These are phyloP conservation scores for Adineta ricciae DNA, from an alignment of 2,888 invertebrate genomes.

Conservation along the genomic window DNA sequence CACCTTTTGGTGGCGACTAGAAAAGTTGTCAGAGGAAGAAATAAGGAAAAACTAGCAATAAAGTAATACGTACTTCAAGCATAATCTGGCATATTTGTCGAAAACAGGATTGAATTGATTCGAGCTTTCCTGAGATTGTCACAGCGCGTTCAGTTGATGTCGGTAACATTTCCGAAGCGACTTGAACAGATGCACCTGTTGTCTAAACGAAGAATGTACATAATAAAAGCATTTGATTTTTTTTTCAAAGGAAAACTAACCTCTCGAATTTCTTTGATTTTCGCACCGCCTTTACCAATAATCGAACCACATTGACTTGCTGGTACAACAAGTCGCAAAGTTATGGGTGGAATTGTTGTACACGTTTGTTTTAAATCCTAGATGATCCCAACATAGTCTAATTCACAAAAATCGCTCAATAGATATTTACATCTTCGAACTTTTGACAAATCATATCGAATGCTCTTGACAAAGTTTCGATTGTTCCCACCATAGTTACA, in stretches of 20 bases:
- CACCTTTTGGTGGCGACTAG: conserved; percentile 98
- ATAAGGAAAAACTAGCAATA: not conserved
- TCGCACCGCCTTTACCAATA: conserved; percentile 97
- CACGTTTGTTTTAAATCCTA: conserved; percentile 32
- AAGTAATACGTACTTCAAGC: conserved; percentile 89
- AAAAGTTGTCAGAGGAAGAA: conserved; percentile 35
- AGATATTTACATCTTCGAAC: conserved; percentile 79
- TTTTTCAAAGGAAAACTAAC: conserved; percentile 56
- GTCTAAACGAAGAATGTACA: conserved; percentile 44
- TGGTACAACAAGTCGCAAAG: conserved; percentile 89
- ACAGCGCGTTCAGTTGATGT: conserved; percentile 97
- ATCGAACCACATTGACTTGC: conserved; percentile 98
- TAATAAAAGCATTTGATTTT: not conserved
- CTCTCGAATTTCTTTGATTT: conserved; percentile 98
- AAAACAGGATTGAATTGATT: conserved; percentile 96
- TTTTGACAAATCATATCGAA: conserved; percentile 98
- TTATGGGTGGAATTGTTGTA: conserved; percentile 30
- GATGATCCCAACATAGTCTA: not conserved
- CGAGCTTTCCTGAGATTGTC: conserved; percentile 89
- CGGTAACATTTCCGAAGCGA: conserved; percentile 97
- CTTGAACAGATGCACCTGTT: conserved; percentile 59
- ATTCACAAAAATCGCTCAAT: not conserved
- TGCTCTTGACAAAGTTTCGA: conserved; percentile 91
- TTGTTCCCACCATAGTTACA: conserved; percentile 93
- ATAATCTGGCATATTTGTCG: conserved; percentile 97